phyloP scores from a whole-genome alignment of 35 echinoderm and acorn worm genomes.

The Amphiura filiformis region DNA sequence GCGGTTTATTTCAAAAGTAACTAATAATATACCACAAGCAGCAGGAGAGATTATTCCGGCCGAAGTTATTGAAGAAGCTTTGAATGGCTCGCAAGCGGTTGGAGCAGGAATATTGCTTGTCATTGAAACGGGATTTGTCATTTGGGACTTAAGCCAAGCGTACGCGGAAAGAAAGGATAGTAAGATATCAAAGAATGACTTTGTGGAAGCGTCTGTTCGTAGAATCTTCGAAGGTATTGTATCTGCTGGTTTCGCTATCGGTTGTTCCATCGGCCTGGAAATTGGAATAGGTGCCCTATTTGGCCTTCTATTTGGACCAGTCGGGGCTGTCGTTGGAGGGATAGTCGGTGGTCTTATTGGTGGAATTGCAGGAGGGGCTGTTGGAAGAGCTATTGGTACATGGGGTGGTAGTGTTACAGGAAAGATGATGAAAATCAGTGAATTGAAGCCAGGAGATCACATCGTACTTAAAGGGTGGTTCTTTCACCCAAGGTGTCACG shows the following conservation, averaged over 20 bases:
- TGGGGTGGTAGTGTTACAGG: not conserved
- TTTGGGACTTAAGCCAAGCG: not conserved
- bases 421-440: not conserved
- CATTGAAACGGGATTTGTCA: not conserved
- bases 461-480: slow-evolving; percentile 14
- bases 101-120: not conserved
- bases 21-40: not conserved
- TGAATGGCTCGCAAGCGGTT: not conserved
- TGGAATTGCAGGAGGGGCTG: not conserved
- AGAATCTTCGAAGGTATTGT: not conserved
- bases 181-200: not conserved
- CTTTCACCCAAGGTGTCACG: slow-evolving; percentile 52
- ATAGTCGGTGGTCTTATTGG: slow-evolving; percentile 5
- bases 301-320: not conserved
- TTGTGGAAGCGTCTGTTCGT: not conserved
- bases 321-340: not conserved
- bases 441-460: slow-evolving; percentile 39
- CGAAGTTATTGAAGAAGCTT: not conserved
- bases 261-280: not conserved
- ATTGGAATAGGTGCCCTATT: not conserved
- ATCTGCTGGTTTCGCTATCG: not conserved
- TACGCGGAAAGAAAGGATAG: not conserved
- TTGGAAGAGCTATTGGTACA: not conserved
- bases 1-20: no score
- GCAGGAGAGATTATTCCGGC: not conserved